Base-by-base conservation (phyloP, 2,113 vertebrate species). In the Cyanoramphus novaezelandiae region DNA sequence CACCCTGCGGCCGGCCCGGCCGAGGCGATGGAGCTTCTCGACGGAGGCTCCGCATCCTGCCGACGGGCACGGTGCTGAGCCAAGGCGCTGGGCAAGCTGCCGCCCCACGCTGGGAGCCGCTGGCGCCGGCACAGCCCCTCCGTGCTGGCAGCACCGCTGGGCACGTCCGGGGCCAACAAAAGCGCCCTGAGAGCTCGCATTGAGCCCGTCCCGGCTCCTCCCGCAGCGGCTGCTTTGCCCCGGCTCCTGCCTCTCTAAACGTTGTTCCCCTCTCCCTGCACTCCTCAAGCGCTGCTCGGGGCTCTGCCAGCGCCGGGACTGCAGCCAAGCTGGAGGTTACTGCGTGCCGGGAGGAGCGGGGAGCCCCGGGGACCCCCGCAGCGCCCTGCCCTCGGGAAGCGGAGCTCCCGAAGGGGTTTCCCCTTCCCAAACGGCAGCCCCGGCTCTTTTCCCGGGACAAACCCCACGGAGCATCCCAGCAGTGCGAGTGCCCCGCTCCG, bases 401-500 rank as follows among this genome's bases (percentile, higher is more conserved):
- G 47, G 39, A 62, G 50, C 14, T 57, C 46, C 55, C n/a, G 17
- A 4, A 35, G 81, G 33, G 35, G 33, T 41, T 55, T 86, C 21
- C 55, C 31, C 49, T 2, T 5, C 11, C 37, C 1, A 1, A 63
- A 55, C 43, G 8, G 35, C 47, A 37, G 60, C 43, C 25, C 33
- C 2, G 0, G 24, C 18, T 64, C 52, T 64, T 76, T 59, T 67
- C 16, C 7, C 11, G 1, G 5, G 41, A 29, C 6, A 27, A 50
- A 94, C 27, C 17, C n/a, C 5, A 1, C 31, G 2, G 49, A 78
- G 28, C 21, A 33, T 33, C 37, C 21, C 25, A 13, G 41, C 17
- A 31, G 8, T 0, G 0, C 1, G 39, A 1, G 3, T 0, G 0
- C 63, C 39, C 85, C 62, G 1, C 21, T 33, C 9, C 0, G 0